phyloP scores from a whole-genome alignment of 2,113 vertebrate genomes.

The Dinomys branickii region DNA sequence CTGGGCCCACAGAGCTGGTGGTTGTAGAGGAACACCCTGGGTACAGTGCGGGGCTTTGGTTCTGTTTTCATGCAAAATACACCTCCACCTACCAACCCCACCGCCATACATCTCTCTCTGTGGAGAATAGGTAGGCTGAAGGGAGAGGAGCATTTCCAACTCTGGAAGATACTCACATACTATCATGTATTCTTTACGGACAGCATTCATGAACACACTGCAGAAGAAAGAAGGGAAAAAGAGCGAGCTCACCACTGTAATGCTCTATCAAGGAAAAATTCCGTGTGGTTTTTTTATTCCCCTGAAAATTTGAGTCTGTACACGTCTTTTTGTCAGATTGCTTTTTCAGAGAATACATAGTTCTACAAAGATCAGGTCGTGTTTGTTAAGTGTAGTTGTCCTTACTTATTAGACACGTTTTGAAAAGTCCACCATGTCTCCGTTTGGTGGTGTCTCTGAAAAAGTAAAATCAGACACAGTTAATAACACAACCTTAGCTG shows the following conservation, averaged over 20 bases:
- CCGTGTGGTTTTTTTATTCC: background rate
- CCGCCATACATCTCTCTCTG: background rate
- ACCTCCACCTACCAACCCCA: background rate
- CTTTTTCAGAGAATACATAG: background rate
- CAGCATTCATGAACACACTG: background rate
- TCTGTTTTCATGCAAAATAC: background rate
- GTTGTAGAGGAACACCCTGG: background rate
- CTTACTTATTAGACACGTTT: background rate
- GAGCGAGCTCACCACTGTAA: background rate
- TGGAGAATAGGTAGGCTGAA: background rate
- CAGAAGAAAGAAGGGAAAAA: background rate
- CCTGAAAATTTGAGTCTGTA: background rate
- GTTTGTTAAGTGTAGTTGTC: background rate
- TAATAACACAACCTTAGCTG: background rate
- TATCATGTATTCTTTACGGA: background rate
- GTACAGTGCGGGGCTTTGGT: background rate
- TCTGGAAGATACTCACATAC: background rate
- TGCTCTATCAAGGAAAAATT: background rate
- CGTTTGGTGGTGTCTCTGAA: background rate
- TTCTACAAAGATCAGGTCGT: background rate
- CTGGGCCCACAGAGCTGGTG: background rate
- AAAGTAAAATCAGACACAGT: background rate
- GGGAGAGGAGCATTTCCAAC: background rate
- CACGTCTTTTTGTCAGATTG: background rate
- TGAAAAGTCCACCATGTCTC: background rate